phyloP scores from a whole-genome alignment of 1,140 invertebrate genomes.

The Drosophila aff. region DNA sequence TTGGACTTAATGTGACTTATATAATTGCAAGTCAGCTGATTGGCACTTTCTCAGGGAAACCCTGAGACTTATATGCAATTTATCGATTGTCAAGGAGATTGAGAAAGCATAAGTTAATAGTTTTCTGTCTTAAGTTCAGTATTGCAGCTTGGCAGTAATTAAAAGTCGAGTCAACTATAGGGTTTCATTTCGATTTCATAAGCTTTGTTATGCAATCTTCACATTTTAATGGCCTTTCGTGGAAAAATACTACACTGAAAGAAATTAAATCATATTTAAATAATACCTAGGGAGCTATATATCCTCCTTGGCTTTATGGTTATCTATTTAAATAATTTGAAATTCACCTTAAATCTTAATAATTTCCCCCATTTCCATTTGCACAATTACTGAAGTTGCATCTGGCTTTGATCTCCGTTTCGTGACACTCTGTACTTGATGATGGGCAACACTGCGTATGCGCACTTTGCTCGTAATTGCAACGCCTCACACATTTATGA shows the following conservation, averaged over 20 bases:
- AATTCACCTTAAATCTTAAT: not conserved
- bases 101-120: not conserved
- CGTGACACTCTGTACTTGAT: conserved; percentile 16
- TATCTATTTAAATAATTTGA: not conserved
- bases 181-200: too few species aligned
- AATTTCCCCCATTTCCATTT: not conserved
- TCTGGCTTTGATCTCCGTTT: conserved; percentile 13
- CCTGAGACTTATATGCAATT: not conserved
- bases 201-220: not conserved
- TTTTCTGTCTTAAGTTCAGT: not conserved
- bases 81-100: not conserved
- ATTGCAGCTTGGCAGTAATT: not conserved
- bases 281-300: not conserved
- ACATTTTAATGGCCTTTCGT: not conserved
- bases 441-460: conserved; percentile 54
- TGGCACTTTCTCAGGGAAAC: conserved; percentile 28
- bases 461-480: conserved; percentile 39
- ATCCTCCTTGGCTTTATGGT: not conserved
- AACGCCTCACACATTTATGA: conserved; percentile 58
- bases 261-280: not conserved
- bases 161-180: not conserved
- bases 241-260: not conserved
- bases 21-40: conserved; percentile 60
- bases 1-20: conserved; percentile 32
- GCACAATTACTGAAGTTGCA: conserved; percentile 2